phyloP scores from a whole-genome alignment of 2,888 invertebrate genomes.

The Germaria angustata region DNA sequence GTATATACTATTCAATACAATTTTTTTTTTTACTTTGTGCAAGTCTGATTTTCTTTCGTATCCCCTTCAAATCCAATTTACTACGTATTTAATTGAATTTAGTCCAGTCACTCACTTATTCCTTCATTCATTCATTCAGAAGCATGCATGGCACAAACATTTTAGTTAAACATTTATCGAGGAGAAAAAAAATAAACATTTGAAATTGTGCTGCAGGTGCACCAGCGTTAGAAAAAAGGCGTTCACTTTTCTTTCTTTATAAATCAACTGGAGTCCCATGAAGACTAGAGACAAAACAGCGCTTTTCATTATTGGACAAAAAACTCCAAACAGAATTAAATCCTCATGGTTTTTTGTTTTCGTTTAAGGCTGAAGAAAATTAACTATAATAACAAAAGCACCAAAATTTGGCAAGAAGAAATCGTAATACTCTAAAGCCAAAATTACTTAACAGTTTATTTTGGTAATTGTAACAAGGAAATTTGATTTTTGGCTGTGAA shows the following conservation, averaged over 20 bases:
- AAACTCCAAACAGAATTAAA: conserved; percentile 33
- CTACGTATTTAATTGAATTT: conserved; percentile 15
- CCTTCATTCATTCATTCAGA: conserved; percentile 22
- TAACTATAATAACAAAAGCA: conserved; percentile 47
- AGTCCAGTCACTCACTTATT: conserved; percentile 35
- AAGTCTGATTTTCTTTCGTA: not conserved
- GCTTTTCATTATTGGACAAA: conserved; percentile 15
- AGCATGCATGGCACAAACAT: not conserved
- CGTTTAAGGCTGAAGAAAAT: conserved; percentile 33
- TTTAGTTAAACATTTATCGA: not conserved
- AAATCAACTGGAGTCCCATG: conserved; percentile 23
- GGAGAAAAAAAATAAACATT: not conserved
- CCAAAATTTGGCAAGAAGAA: conserved; percentile 39
- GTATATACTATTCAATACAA: not conserved
- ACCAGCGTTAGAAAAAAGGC: conserved; percentile 52
- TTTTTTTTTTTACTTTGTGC: too few species aligned
- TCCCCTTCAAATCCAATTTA: conserved; percentile 24
- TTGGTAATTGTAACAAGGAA: conserved; percentile 48
- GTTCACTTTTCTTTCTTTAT: conserved; percentile 51
- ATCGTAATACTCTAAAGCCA: too few species aligned
- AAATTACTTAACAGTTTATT: conserved; percentile 46
- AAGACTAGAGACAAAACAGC: conserved; percentile 5
- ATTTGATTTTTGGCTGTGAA: conserved; percentile 4
- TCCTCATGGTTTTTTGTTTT: conserved; percentile 22
- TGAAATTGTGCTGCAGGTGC: conserved; percentile 53